Conservation (phyloP, 2,888 invertebrate species). For the Athrips mouffetella region DNA sequence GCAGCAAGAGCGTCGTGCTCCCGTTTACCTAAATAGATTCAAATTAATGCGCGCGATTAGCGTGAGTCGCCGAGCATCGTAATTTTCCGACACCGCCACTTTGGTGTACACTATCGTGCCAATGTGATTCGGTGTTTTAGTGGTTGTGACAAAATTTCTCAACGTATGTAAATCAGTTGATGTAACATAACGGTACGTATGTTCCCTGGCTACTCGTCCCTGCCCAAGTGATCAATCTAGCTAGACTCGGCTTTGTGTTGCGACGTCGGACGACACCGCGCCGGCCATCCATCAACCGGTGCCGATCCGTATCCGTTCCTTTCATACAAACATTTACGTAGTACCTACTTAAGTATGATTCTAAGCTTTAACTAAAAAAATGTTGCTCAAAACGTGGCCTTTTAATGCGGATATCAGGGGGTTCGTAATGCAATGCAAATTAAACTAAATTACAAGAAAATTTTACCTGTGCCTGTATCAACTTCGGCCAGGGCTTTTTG, state of each 20-base stretch:
- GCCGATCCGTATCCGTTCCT: slow-evolving; percentile 2
- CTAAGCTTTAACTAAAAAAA: too few species aligned
- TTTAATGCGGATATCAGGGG: too few species aligned
- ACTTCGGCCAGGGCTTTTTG: too few species aligned
- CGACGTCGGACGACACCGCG: slow-evolving; percentile 36
- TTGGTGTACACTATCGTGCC: too few species aligned
- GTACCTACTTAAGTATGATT: too few species aligned
- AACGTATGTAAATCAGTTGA: neutral
- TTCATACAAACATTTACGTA: neutral
- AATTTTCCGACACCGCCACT: neutral
- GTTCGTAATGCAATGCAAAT: too few species aligned
- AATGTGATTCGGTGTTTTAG: too few species aligned
- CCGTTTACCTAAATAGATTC: slow-evolving; percentile 64
- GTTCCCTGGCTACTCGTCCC: neutral
- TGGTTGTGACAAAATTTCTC: too few species aligned
- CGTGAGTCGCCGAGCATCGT: slow-evolving; percentile 18
- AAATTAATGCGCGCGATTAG: slow-evolving; percentile 59
- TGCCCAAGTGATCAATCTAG: slow-evolving; percentile 38
- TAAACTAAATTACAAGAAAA: too few species aligned
- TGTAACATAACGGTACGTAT: neutral
- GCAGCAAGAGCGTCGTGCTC: slow-evolving; percentile 31
- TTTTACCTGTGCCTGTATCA: too few species aligned
- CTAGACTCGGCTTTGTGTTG: slow-evolving; percentile 32
- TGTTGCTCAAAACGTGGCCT: too few species aligned
- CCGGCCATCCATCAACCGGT: slow-evolving; percentile 32